Base-by-base conservation (phyloP, 2,113 vertebrate species). In the Pseudorhombus dupliciocellatus region DNA sequence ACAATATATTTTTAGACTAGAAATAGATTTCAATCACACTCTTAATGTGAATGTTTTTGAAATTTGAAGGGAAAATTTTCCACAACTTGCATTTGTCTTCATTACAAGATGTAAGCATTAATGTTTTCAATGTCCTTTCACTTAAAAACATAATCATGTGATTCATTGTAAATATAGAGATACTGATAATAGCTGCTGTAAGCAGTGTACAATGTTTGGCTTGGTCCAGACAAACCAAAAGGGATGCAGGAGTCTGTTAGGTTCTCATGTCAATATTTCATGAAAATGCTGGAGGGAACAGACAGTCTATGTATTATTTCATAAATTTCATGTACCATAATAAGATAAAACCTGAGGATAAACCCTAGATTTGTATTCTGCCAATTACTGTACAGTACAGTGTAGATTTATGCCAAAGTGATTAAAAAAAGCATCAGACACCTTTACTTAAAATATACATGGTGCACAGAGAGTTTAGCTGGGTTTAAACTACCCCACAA, bases 401-500 rank as follows among this genome's bases (percentile, higher is more conserved):
- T 28, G 63, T 54, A 65, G 60, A 56, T 76, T 78, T 72, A 30
- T 12, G 61, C 25, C 3, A 24, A 21, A 1, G 31, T 22, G 15
- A 25, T 66, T 68, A 60, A 68, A 80, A 56, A 78, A 65, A 72
- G 56, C 76, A 21, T 30, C 25, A 76, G 68, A 79, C 67, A 44
- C 30, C 37, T 53, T 62, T 80, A 70, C 65, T 79, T 53, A 84
- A 84, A 26, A 77, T 28, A 63, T 72, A 42, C 59, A 75, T 25
- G 57, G 61, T 66, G 70, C 82, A 70, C 70, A 69, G 57, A 80
- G 59, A 85, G 51, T 85, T 76, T 73, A 79, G 25, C 78, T 63
- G 60, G 74, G 75, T 85, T 81, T 85, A 79, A 75, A 83, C 62
- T 68, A 80, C 64, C 75, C 72, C 52, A 46, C 61, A 86, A 87